Base-by-base conservation (phyloP, 2,888 invertebrate species). In the Celastrina argiolus region DNA sequence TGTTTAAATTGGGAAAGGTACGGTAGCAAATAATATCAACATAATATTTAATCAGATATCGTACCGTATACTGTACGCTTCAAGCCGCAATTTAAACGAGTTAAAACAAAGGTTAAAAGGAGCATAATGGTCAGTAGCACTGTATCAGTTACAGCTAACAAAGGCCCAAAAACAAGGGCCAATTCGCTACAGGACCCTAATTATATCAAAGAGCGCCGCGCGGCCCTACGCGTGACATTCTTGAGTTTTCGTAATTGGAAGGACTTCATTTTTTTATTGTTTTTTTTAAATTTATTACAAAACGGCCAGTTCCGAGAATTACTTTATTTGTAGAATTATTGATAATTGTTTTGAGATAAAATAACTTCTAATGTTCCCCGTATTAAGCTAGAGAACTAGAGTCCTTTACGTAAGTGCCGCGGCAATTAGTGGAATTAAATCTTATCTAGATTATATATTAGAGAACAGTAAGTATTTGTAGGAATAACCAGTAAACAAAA, bases 141-240 rank as follows among this genome's bases (percentile, higher is more conserved):
- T 18, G 18, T 18, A 45, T 45, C 45, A 45, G 45, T 45, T 45
- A 45, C 45, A 45, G 18, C 45, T 45, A 45, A 51, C 51, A 51
- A 51, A 51, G 51, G 51, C 7, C 31, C 51, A 12, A 18, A 51
- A 51, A 51, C 51, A 51, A 51, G 51, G 22, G 51, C 51, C 51
- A 26, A 51, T 51, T 51, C 51, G 51, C 51, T 12, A 59, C 34
- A 58, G 68, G 69, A 56, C 69, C 56, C 71, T 67, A 77, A 80
- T 82, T 79, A 80, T 80, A 81, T 70, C 74, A 79, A 79, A 80
- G 71, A 69, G 78, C 74, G 22, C 51, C 51, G 51, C 51, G 22
- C 51, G 51, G 51, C n/a, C 51, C 61, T 16, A 66, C 71, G 71
- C 70, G 72, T 70, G 67, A 68, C 70, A 67, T 68, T 69, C 70